Percentiles rank a stretch among this genome's conserved stretches.
Evolutionary conservation across 2,888 invertebrate genomes (phyloP).

Genomic region (Omphaloscelis lunosa): DNA sequence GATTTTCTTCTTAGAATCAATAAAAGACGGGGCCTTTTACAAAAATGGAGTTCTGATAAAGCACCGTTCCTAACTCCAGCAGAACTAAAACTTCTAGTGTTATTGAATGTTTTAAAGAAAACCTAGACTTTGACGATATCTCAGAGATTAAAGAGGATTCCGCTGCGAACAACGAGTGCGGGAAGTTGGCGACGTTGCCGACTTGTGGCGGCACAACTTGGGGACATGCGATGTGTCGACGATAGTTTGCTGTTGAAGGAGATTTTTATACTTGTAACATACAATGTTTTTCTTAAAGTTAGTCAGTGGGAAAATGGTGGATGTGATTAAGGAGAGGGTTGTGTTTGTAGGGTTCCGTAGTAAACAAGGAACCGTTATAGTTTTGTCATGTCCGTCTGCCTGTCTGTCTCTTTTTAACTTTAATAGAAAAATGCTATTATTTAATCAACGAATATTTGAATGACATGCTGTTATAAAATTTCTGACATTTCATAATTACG

Average conservation of each 20-base stretch:
- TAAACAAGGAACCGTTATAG: too few relatives aligned
- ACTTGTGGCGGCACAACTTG: slow-evolving; percentile 25
- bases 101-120: slow-evolving; percentile 63
- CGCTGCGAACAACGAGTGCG: slow-evolving; percentile 23
- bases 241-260: not conserved
- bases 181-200: slow-evolving; percentile 25
- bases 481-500: too few relatives aligned
- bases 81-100: slow-evolving; percentile 45
- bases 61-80: slow-evolving; percentile 12
- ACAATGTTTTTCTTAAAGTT: slow-evolving; percentile 6
- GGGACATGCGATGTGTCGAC: slow-evolving; percentile 25
- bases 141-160: slow-evolving; percentile 51
- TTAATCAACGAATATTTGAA: too few relatives aligned
- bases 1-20: not conserved
- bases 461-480: too few relatives aligned
- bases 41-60: slow-evolving; percentile 14
- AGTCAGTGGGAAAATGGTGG: not conserved
- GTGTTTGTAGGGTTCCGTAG: too few relatives aligned
- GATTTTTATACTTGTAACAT: not conserved
- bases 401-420: too few relatives aligned
- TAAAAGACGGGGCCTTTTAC: not conserved
- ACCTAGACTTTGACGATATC: slow-evolving; percentile 44
- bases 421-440: too few relatives aligned
- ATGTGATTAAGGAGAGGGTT: not conserved
- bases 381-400: too few relatives aligned